Percentiles rank a stretch among this genome's conserved stretches.
Evolutionary conservation across 2,888 invertebrate species (phyloP).

Genomic region (Drosophila vallismaia): DNA sequence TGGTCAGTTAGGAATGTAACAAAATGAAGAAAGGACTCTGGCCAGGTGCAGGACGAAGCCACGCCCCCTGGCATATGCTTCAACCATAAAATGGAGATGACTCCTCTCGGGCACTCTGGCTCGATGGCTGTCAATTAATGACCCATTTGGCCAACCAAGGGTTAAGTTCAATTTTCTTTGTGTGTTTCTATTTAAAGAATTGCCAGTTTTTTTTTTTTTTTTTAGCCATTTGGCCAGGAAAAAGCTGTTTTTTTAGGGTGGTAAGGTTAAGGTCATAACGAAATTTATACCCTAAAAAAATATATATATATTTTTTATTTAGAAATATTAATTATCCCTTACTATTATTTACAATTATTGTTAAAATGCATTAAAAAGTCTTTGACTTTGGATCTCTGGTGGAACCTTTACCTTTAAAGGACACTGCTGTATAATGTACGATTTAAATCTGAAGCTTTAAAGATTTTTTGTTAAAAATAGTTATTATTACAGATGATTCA

Average conservation of each 20-base stretch:
- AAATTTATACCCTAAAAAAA: background rate
- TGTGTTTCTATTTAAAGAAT: conserved; percentile 52
- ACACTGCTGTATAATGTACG: too few species aligned
- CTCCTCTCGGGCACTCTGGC: conserved; percentile 10
- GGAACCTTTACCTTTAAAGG: too few species aligned
- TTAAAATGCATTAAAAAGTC: too few species aligned
- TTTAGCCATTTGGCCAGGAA: conserved; percentile 27
- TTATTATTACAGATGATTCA: too few species aligned
- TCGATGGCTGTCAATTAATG: conserved; percentile 34
- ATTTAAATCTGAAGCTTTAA: too few species aligned
- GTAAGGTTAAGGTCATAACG: background rate
- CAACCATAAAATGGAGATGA: conserved; percentile 16
- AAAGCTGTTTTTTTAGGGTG: background rate
- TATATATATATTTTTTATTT: too few species aligned
- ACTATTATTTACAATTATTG: too few species aligned
- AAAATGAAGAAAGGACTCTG: conserved; percentile 15
- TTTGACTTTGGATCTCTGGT: too few species aligned
- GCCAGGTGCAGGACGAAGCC: conserved; percentile 25
- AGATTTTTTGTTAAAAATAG: too few species aligned
- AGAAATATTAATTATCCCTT: too few species aligned
- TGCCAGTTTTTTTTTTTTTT: background rate
- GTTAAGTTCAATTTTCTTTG: conserved; percentile 18
- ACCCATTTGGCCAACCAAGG: conserved; percentile 42
- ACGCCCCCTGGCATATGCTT: conserved; percentile 12
- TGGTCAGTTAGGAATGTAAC: conserved; percentile 38